Percentiles rank a stretch among this genome's conserved stretches.
Evolutionary conservation across 2,888 invertebrate genomes (phyloP).

Genomic region (Andrena chrysosceles): DNA sequence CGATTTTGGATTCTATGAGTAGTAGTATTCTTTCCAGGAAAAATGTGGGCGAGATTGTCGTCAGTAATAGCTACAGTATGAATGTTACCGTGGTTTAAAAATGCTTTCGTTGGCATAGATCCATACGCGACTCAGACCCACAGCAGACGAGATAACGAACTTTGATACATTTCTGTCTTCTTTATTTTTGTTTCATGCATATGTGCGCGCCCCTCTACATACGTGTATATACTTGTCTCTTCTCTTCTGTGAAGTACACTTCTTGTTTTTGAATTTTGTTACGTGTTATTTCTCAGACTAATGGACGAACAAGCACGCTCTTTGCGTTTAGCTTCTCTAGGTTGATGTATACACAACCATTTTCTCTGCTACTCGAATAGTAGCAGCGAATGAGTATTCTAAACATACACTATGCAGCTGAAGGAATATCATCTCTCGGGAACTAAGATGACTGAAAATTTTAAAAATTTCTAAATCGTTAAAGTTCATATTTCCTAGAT

Average conservation of each 20-base stretch:
- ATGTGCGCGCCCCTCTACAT: neutral
- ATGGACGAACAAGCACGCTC: too few species aligned
- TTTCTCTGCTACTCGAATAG: too few species aligned
- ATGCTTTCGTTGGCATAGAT: constrained; percentile 63
- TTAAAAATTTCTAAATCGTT: neutral
- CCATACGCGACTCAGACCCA: constrained; percentile 55
- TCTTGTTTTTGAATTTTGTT: too few species aligned
- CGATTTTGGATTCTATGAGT: too few species aligned
- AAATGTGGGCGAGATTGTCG: constrained; percentile 7
- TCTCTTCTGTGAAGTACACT: neutral
- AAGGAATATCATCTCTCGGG: neutral
- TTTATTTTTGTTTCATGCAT: constrained; percentile 58
- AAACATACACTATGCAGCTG: neutral
- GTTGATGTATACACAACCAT: too few species aligned
- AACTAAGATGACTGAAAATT: neutral
- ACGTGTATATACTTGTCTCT: neutral
- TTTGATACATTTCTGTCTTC: constrained; percentile 60
- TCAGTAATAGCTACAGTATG: neutral
- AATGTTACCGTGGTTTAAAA: constrained; percentile 38
- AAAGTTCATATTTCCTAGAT: neutral
- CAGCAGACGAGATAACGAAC: constrained; percentile 66
- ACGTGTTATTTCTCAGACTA: too few species aligned
- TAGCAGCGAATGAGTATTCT: too few species aligned
- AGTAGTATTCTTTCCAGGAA: neutral
- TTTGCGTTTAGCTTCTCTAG: too few species aligned